Evolutionary conservation across 2,888 invertebrate species (phyloP), one percentile per base, ranked within the genome.

Genomic region (Ischnus inquisitorius): DNA sequence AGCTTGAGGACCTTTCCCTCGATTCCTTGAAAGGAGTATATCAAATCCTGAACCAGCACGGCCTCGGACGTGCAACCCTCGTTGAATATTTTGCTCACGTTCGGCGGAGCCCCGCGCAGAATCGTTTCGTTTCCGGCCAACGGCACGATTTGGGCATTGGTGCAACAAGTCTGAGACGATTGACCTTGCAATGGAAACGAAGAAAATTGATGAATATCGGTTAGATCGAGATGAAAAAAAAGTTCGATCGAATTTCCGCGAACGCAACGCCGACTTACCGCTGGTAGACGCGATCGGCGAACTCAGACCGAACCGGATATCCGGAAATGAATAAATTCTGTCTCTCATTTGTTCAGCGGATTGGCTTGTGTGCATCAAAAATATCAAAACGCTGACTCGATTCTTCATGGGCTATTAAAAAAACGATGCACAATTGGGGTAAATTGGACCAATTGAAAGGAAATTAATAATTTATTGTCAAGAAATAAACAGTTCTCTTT

Each of bases 11-110:
- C 95, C 89, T 96, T 96, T 22, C 98, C 97, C 89, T 97, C 97
- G 82, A 99, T 97, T 3, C 99, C 99, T 92, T 98, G 98, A 86
- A 98, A 97, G 0, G 97, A 96, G 90, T 97, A 97, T 68, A 99
- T 95, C 12, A 98, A 95, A 90, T 98, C 98, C 89, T 96, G 96
- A 1, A 97, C 96, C 82, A 96, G 90, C 68, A 95, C 94, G 84
- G 94, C 93, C 88, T 95, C 95, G 1, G 94, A 93, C 65, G 94
- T 88, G 71, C 90, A 92, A 46, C 93, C 92, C n/a, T 93, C 92
- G 22, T 89, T 91, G 60, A 90, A 90, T 77, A 91, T 88, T 82
- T 88, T 90, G 54, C 87, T 88, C 2, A 88, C 77, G 60, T 85
- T 88, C 14, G 81, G 25, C n/a, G 89, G 46, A 19, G 85, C 80